Percentiles rank a stretch among this genome's conserved stretches.
Conservation (phyloP, 1,140 invertebrate species). For the Elymnias hypermnestra region DNA sequence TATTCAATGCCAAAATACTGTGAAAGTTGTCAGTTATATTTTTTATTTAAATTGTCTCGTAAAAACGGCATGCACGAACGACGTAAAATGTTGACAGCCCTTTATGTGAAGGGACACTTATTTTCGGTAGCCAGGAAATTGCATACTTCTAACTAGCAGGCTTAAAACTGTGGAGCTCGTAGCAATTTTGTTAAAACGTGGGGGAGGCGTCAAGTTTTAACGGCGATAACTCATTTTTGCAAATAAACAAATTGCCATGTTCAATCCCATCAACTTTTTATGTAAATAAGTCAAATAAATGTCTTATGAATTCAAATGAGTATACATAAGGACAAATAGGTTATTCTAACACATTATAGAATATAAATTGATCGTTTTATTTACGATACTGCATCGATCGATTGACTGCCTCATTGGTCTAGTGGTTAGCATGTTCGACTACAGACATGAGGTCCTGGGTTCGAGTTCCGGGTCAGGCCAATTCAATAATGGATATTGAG, state of each 20-base stretch:
- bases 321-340: no score
- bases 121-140: conserved; percentile 63
- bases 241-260: conserved; percentile 13
- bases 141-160: conserved; percentile 45
- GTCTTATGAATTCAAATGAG: no score
- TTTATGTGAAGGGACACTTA: conserved; percentile 59
- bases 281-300: conserved; percentile 6
- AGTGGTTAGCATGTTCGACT: no score
- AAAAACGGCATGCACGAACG: conserved; percentile 39
- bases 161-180: conserved; percentile 28
- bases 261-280: conserved; percentile 11
- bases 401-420: no score
- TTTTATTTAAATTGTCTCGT: conserved; percentile 45
- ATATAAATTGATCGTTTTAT: no score
- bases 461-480: no score
- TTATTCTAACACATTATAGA: no score
- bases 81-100: conserved; percentile 30
- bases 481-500: no score
- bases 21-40: conserved; percentile 26
- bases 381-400: no score
- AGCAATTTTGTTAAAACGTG: conserved; percentile 35
- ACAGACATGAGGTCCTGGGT: no score
- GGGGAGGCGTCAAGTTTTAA: conserved; percentile 21
- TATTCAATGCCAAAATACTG: no score
- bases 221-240: conserved; percentile 17